Conservation (phyloP, 2,888 invertebrate genomes). For the Cheilosia pagana region DNA sequence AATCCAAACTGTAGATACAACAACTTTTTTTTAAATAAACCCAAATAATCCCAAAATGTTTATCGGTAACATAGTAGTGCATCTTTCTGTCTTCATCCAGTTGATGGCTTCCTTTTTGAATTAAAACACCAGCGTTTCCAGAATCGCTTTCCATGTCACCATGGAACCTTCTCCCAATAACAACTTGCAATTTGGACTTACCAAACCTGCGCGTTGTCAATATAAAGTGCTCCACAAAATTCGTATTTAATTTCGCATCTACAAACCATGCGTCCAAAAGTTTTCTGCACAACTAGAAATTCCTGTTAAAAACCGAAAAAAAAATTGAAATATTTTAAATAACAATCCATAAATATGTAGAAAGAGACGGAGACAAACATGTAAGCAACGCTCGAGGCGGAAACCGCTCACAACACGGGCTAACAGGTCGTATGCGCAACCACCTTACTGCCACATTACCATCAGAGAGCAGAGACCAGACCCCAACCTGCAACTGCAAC, state of each 20-base stretch:
- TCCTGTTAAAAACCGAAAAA: slow-evolving; percentile 5
- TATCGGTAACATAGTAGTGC: too few relatives aligned
- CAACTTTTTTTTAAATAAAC: too few relatives aligned
- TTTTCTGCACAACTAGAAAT: slow-evolving; percentile 13
- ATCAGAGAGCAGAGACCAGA: slow-evolving; percentile 13
- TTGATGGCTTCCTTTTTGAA: too few relatives aligned
- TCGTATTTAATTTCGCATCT: background rate
- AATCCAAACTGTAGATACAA: too few relatives aligned
- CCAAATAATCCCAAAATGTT: too few relatives aligned
- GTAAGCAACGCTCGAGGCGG: slow-evolving; percentile 35
- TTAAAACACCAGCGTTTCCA: too few relatives aligned
- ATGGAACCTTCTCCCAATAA: too few relatives aligned
- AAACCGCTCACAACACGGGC: slow-evolving; percentile 56
- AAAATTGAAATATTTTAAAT: slow-evolving; percentile 54
- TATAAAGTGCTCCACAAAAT: background rate
- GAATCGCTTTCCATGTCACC: too few relatives aligned
- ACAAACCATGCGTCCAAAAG: background rate
- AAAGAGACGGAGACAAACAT: background rate
- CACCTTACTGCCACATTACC: slow-evolving; percentile 60
- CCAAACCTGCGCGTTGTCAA: background rate
- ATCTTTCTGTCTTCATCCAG: too few relatives aligned
- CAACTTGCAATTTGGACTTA: too few relatives aligned
- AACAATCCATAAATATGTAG: slow-evolving; percentile 43
- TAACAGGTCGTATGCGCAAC: slow-evolving; percentile 66
- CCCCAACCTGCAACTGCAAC: slow-evolving; percentile 50